These are phyloP conservation scores for Anhinga rufa DNA, from an alignment of 2,113 vertebrate genomes.

Conservation along the genomic window DNA sequence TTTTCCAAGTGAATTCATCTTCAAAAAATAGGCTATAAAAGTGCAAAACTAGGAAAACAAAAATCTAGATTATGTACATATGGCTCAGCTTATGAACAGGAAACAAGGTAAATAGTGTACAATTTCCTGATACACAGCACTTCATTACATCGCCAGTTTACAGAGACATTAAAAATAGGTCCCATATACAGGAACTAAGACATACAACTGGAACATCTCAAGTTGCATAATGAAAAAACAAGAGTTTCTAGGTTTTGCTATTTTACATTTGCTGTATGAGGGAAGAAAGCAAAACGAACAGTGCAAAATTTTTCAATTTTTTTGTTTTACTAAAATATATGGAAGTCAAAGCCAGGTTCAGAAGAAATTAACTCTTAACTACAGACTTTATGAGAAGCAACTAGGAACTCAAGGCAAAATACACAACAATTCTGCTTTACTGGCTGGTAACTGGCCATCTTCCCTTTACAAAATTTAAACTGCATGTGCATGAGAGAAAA, in stretches of 20 bases:
- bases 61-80: conserved; percentile 78
- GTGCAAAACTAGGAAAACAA: conserved; percentile 80
- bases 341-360: conserved; percentile 40
- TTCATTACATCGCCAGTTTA: conserved; percentile 63
- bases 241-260: conserved; percentile 34
- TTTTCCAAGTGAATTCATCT: conserved; percentile 75
- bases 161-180: conserved; percentile 31
- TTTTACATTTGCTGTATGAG: conserved; percentile 37
- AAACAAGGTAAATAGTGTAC: conserved; percentile 63
- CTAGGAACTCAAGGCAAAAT: conserved; percentile 30
- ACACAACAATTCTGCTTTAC: conserved; percentile 25
- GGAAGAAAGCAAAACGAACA: conserved; percentile 62
- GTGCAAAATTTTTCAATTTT: conserved; percentile 69
- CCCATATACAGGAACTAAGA: conserved; percentile 57
- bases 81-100: conserved; percentile 83
- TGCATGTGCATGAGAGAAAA: conserved; percentile 50
- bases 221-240: conserved; percentile 57
- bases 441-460: conserved; percentile 39
- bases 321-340: conserved; percentile 64
- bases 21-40: conserved; percentile 83
- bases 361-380: conserved; percentile 16
- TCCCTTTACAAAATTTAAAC: conserved; percentile 46
- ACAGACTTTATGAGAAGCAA: conserved; percentile 15
- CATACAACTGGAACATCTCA: conserved; percentile 47
- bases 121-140: conserved; percentile 73